Base-by-base conservation (phyloP, 2,888 invertebrate genomes). In the Polietes domitor region DNA sequence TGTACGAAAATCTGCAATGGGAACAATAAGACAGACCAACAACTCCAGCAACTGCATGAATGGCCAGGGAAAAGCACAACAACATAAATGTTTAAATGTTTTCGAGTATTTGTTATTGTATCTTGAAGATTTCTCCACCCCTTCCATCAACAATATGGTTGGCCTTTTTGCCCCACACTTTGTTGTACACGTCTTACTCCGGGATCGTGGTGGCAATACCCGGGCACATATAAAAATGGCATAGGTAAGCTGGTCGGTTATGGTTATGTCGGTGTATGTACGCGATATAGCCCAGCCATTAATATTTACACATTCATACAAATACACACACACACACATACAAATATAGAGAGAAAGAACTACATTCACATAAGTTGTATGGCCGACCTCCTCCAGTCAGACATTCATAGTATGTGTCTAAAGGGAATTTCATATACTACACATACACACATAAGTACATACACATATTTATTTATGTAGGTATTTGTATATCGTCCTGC, bases 51-150 rank as follows among this genome's bases (percentile, higher is more conserved):
- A 77, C 19, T 47, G 37, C 37, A 7, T 43, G 50, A 71, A 50
- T 32, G 10, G 4, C 71, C 50, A 7, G 17, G 17, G 50, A 21
- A 73, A 55, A 32, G 65, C 15, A 21, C 17, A 65, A 21, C 17
- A 65, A 41, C 21, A 65, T 65, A 21, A 58, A 73, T 77, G 19
- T 82, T 82, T 77, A 74, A 81, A 77, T 77, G 77, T 74, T 82
- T 77, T 58, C n/a, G 19, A 50, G 47, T 74, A 77, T 24, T 74
- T 63, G 58, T 24, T 26, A 58, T 15, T 58, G 26, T 65, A 21
- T 65, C 19, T 21, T 10, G 41, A 37, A 37, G 32, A 17, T 65
- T 37, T 21, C 58, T 4, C 24, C 24, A 1, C 26, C 24, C 24
- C 15, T 26, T 26, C 15, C 21, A 19, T 10, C 3, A 19, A 7